Base-by-base conservation (phyloP, 2,797 vertebrate genomes). In the Leuciscus waleckii region DNA sequence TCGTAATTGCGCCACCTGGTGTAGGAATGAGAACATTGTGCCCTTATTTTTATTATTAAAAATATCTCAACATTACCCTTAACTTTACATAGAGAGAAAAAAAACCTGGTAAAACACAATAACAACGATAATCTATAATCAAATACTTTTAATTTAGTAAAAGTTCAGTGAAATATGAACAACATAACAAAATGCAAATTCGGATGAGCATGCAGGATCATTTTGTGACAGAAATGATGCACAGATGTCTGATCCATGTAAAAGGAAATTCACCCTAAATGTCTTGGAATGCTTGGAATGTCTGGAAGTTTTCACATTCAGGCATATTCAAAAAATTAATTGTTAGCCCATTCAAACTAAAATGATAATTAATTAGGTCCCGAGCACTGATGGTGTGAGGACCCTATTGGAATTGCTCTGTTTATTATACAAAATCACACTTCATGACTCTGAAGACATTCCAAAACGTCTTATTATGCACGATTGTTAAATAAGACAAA, bases 121-220 rank as follows among this genome's bases (percentile, higher is more conserved):
- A 3, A 77, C 39, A 35, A 26, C 2, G 0, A 21, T 21, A 4
- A 29, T 19, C 54, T 29, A 43, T 21, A 61, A 61, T 78, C n/a
- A 63, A 79, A 63, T 43, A 29, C n/a, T 79, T 78, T 43, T 63
- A 79, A 79, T 63, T 78, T 16, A 63, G n/a, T 58, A 78, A 43
- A 19, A 26, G 26, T 79, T 63, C 16, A 29, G 29, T 79, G 7
- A n/a, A 58, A n/a, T 77, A 75, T 75, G 26, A n/a, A 39, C 54
- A 19, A 76, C n/a, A 74, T 4, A 35, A 58, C 37, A n/a, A 14
- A 5, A n/a, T 3, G 11, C 74, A n/a, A 77, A 56, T 21, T 76
- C 23, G 3, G 32, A 56, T 23, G 51, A 76, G 19, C 49, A 56
- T 56, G 56, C 54, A 61, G 76, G n/a, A 29, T 63, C 16, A 1